Evolutionary conservation across 2,797 vertebrate genomes (phyloP).

Genomic region (Aplochiton taeniatus): DNA sequence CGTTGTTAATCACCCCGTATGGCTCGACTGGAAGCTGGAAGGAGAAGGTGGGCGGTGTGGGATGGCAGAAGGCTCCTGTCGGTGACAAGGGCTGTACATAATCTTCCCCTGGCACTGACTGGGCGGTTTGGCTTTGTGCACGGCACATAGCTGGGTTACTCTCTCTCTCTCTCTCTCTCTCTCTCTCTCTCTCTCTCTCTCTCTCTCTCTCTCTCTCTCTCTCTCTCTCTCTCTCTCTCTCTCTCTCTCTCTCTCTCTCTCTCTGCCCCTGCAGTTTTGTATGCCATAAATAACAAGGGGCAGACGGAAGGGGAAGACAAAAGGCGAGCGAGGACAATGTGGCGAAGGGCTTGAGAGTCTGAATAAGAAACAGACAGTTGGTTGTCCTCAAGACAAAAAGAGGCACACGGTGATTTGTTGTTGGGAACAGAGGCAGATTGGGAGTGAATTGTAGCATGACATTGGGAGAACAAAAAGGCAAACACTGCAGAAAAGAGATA

Average conservation of each 20-base stretch:
- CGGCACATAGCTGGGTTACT: conserved; percentile 1
- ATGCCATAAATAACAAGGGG: conserved; percentile 71
- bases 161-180: neutral
- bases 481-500: conserved; percentile 77
- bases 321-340: conserved; percentile 69
- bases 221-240: conserved; percentile 32
- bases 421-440: conserved; percentile 74
- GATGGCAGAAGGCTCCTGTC: conserved; percentile 40
- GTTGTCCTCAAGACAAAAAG: conserved; percentile 77
- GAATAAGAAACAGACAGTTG: conserved; percentile 75
- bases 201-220: conserved; percentile 39
- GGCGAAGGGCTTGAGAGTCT: conserved; percentile 65
- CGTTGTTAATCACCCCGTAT: conserved; percentile 33
- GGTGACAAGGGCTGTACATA: conserved; percentile 51
- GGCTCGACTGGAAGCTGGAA: conserved; percentile 15
- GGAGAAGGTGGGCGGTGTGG: conserved; percentile 11
- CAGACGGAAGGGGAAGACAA: conserved; percentile 68
- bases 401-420: conserved; percentile 76
- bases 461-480: conserved; percentile 76
- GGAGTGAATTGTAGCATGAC: conserved; percentile 78
- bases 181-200: conserved; percentile 41
- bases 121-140: conserved; percentile 42
- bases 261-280: conserved; percentile 55
- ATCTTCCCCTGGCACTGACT: conserved; percentile 49
- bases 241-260: conserved; percentile 47